Conservation (phyloP, 2,797 vertebrate genomes). For the Parauchenoglanis ngamensis region DNA sequence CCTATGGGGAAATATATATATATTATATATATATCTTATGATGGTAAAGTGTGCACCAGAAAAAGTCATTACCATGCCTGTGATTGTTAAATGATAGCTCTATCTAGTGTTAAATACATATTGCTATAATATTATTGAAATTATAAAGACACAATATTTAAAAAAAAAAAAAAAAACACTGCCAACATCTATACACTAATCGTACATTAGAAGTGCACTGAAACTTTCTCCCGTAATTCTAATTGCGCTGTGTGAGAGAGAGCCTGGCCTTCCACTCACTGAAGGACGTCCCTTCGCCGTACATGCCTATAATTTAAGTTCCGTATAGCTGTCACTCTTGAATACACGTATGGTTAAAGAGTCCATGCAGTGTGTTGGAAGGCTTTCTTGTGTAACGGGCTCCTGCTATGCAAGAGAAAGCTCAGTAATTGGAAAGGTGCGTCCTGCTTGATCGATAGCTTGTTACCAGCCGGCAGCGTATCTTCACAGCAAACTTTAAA, state of each 20-base stretch:
- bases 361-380: not conserved
- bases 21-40: not conserved
- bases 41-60: not conserved
- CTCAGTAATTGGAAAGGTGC: slow-evolving; percentile 34
- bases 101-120: not conserved
- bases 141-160: not conserved
- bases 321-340: not conserved
- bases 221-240: not conserved
- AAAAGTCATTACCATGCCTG: not conserved
- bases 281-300: not conserved
- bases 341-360: not conserved
- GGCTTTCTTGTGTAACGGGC: slow-evolving; percentile 19
- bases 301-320: not conserved
- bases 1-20: not conserved
- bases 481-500: slow-evolving; percentile 29
- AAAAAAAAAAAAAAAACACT: not conserved
- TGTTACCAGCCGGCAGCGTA: slow-evolving; percentile 30
- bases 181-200: not conserved
- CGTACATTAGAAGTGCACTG: not conserved
- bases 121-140: not conserved
- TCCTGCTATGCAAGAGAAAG: slow-evolving; percentile 44
- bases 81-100: not conserved
- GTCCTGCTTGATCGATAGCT: slow-evolving; percentile 49
- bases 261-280: not conserved
- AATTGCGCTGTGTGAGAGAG: not conserved